Evolutionary conservation across 2,797 vertebrate species (phyloP).

Genomic region (Alauda arvensis): DNA sequence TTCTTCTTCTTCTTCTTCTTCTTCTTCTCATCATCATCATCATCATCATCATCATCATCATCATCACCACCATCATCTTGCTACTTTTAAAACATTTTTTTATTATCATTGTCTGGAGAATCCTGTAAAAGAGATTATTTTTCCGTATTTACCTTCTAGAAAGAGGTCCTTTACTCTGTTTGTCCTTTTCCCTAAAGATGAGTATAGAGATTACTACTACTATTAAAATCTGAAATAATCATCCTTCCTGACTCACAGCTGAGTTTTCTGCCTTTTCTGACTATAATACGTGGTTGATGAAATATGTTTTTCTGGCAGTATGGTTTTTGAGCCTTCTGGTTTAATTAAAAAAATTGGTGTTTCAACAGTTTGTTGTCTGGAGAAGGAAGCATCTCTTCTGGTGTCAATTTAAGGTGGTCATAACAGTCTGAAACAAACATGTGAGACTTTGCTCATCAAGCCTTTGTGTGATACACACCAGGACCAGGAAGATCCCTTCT

Average conservation of each 20-base stretch:
- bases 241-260: conserved; percentile 41
- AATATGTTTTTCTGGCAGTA: conserved; percentile 48
- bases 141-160: not conserved
- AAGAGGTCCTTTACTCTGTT: not conserved
- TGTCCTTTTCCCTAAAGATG: not conserved
- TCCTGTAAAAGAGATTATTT: not conserved
- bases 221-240: not conserved
- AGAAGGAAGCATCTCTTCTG: conserved; percentile 40
- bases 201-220: not conserved
- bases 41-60: not conserved
- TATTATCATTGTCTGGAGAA: not conserved
- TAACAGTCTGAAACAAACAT: conserved; percentile 32
- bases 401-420: conserved; percentile 46
- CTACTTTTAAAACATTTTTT: not conserved
- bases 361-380: conserved; percentile 54
- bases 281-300: conserved; percentile 1
- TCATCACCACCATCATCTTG: not conserved
- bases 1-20: no score
- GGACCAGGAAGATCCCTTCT: conserved; percentile 7
- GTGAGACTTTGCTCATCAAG: conserved; percentile 31
- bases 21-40: no score
- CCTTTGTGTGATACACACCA: not conserved
- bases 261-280: conserved; percentile 42
- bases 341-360: conserved; percentile 48
- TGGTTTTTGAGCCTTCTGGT: conserved; percentile 41